phyloP scores from a whole-genome alignment of 2,113 vertebrate species.

The Pogona vitticeps region DNA sequence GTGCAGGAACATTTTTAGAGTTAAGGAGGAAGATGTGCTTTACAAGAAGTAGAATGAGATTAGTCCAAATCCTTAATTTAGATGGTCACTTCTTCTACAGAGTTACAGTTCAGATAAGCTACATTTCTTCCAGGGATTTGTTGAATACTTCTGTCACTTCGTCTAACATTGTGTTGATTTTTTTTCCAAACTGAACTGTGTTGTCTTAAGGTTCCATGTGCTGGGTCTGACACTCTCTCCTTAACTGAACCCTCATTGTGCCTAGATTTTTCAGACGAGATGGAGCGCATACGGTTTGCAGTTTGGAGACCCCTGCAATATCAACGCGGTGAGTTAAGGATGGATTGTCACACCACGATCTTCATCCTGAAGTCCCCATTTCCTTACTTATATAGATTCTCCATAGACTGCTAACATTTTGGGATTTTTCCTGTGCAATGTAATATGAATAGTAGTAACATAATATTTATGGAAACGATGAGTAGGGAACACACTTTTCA shows the following conservation, averaged over 20 bases:
- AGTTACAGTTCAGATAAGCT: accelerated
- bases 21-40: not conserved
- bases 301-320: conserved; percentile 74
- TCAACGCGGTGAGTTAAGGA: conserved; percentile 73
- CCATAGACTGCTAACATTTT: conserved; percentile 7
- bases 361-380: conserved; percentile 28
- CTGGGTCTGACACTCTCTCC: conserved; percentile 54
- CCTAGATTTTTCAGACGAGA: conserved; percentile 72
- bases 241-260: conserved; percentile 56
- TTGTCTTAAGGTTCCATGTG: conserved; percentile 20
- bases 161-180: conserved; percentile 5
- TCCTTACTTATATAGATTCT: conserved; percentile 13
- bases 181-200: conserved; percentile 29
- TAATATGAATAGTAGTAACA: not conserved
- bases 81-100: not conserved
- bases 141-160: not conserved
- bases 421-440: not conserved
- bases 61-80: not conserved
- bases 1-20: too few relatives aligned
- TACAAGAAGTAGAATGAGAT: not conserved
- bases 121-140: conserved; percentile 24
- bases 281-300: conserved; percentile 75
- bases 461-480: not conserved
- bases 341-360: conserved; percentile 55
- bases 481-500: not conserved